Evolutionary conservation across 2,888 invertebrate genomes (phyloP), one percentile per base, ranked within the genome.

Genomic region (Andrena trimmerana): DNA sequence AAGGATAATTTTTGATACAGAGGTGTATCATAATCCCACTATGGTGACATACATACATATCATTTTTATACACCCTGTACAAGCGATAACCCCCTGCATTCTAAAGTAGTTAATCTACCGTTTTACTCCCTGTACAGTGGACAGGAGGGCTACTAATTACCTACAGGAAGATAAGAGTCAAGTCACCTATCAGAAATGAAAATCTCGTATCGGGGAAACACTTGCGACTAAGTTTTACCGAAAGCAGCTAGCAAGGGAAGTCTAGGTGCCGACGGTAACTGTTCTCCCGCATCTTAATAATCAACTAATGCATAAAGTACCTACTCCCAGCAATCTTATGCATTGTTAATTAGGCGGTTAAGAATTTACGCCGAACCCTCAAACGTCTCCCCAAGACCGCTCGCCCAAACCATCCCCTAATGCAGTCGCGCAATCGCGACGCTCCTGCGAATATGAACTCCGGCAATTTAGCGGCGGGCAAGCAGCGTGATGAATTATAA

Each of bases 391-490:
- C 24, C 31, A n/a, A 67, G 20, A 31, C 31, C 54, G 8, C 3
- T 57, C 54, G 54, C 27, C 10, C 3, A 2, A 24, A 24, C 24
- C 24, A 42, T 57, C 10, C 24, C 24, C 4, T 27, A 13, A 24
- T 13, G 24, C 24, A 27, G 24, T 57, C 13, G 10, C 24, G 24
- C 24, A 57, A 24, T 57, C 57, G 57, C 24, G 7, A 2, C 10
- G 20, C 27, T 29, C 36, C 69, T 48, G 42, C 59, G 42, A 57
- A 70, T 57, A 70, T 70, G 60, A 70, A 70, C 69, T 29, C 24
- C 27, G 29, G 10, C 27, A 59, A 70, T 48, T 70, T 20, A 4
- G 36, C 42, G 27, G 10, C 42, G 16, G 16, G 29, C 42, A 29
- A 20, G 10, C 59, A n/a, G n/a, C 59, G 29, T 7, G 29, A 27